These are phyloP conservation scores for Parambassis ranga DNA, from an alignment of 2,797 vertebrate species.

Conservation along the genomic window DNA sequence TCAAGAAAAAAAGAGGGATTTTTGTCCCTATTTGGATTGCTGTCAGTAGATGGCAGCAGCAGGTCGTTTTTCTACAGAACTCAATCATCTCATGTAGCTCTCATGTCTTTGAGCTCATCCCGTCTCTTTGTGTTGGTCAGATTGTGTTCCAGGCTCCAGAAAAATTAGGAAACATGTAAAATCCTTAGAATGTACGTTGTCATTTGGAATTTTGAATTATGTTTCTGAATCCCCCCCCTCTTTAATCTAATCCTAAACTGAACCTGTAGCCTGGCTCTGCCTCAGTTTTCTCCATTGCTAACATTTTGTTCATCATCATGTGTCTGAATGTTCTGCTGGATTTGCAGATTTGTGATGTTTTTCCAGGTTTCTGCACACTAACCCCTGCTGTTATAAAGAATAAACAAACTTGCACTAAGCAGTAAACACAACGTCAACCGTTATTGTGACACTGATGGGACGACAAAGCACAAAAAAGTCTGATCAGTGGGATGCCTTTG, in stretches of 20 bases:
- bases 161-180: background rate
- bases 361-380: background rate
- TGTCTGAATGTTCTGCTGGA: background rate
- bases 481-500: too few relatives aligned
- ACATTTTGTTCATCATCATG: background rate
- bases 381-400: background rate
- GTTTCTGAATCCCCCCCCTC: too few relatives aligned
- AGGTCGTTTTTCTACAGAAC: conserved; percentile 12
- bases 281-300: fast-evolving
- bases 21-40: background rate
- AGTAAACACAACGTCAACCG: background rate
- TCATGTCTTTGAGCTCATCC: conserved; percentile 6
- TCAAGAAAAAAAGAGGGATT: background rate
- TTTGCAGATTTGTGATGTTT: background rate
- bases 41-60: background rate
- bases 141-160: background rate
- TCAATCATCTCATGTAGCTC: background rate
- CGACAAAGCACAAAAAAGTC: too few relatives aligned
- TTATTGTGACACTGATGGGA: too few relatives aligned
- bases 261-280: too few relatives aligned
- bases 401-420: background rate
- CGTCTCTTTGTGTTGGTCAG: background rate
- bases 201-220: background rate
- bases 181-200: background rate
- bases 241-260: too few relatives aligned